Evolutionary conservation across 2,888 invertebrate species (phyloP), one percentile per base, ranked within the genome.

Genomic region (Plusia festucae): DNA sequence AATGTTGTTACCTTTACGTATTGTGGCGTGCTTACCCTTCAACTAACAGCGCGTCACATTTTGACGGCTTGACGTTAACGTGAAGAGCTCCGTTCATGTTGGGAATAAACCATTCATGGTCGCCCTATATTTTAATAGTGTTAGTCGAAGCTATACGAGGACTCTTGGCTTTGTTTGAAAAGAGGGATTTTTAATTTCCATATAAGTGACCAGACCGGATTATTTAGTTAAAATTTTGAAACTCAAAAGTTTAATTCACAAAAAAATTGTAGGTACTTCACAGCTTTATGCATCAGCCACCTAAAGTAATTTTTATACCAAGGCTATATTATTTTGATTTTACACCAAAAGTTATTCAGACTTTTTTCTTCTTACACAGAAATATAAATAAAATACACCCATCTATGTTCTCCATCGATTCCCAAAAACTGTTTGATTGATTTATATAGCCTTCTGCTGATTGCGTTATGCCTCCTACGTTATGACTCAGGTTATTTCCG

Each of bases 111-210:
- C 5, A 15, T 34, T 34, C 34, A 15, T 13, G 15, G 4, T 15
- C 5, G 34, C 34, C 15, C 34, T 34, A 34, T 4, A 34, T 34
- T 34, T 34, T 5, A 34, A n/a, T 34, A 34, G 15, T 1, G 32
- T 32, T 32, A 2, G 9, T 32, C 32, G 32, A 32, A 32, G 11
- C 15, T 15, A 13, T n/a, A n/a, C n/a, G n/a, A 40, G n/a, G 6
- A 40, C n/a, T n/a, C 40, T 6, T 40, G 40, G 40, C n/a, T 40
- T 40, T 40, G n/a, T 40, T n/a, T 40, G 40, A 40, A n/a, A n/a
- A 40, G 5, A n/a, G 40, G 40, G 40, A n/a, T n/a, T 40, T 40
- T n/a, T n/a, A n/a, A n/a, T 3, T n/a, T 5, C 40, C 7, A 15
- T 2, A 15, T 34, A 34, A 30, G 30, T 30, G 27, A 2, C 27